phyloP scores from a whole-genome alignment of 2,797 vertebrate species.

The Otus scops region DNA sequence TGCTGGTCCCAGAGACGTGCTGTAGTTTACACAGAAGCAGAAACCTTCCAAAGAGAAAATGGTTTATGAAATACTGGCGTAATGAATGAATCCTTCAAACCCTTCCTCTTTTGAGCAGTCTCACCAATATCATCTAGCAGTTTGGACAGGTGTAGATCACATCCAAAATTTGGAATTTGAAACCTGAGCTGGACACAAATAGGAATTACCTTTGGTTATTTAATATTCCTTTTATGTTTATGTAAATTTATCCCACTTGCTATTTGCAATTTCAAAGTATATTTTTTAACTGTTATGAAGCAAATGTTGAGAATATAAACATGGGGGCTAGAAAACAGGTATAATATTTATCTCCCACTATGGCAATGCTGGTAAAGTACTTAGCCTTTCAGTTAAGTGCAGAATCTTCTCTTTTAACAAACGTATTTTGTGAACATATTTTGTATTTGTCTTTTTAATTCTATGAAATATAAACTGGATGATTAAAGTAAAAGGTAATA shows the following conservation, averaged over 20 bases:
- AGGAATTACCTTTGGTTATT: background rate
- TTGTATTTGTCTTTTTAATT: background rate
- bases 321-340: background rate
- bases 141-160: background rate
- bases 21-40: background rate
- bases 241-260: background rate
- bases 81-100: background rate
- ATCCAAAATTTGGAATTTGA: background rate
- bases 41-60: background rate
- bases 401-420: background rate
- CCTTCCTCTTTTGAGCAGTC: background rate
- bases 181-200: background rate
- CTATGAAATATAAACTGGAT: background rate
- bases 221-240: background rate
- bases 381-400: background rate
- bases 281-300: background rate
- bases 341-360: background rate
- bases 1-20: accelerated
- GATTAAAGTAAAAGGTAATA: background rate
- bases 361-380: background rate
- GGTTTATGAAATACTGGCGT: background rate
- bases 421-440: background rate
- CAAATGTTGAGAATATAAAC: background rate
- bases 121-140: background rate
- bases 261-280: background rate